Conservation (phyloP, 2,888 invertebrate genomes). For the Girardia tigrina region DNA sequence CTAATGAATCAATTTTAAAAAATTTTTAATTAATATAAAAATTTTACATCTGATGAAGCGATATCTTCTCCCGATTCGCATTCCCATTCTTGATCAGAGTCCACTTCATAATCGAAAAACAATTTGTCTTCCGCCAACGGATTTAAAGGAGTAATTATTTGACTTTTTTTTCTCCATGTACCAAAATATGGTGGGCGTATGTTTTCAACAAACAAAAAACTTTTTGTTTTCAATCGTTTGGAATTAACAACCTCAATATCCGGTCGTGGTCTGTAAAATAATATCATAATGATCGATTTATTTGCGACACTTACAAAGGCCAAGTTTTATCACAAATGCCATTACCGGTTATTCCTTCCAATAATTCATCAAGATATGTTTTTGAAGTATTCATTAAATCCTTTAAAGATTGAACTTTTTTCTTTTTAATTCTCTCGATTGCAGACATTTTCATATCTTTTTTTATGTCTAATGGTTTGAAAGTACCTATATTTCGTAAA, state of each 20-base stretch:
- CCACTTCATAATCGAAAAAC: conserved; percentile 70
- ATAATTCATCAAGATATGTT: not conserved
- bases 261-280: not conserved
- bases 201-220: conserved; percentile 67
- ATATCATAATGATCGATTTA: not conserved
- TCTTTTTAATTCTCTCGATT: not conserved
- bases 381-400: not conserved
- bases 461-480: not conserved
- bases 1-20: not conserved
- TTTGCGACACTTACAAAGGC: not conserved
- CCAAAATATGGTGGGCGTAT: conserved; percentile 86
- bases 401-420: not conserved
- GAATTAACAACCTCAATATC: not conserved
- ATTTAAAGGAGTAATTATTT: conserved; percentile 54
- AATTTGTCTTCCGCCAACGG: conserved; percentile 65
- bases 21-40: conserved; percentile 41
- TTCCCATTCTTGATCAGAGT: conserved; percentile 93
- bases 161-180: conserved; percentile 68
- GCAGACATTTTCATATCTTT: conserved; percentile 11
- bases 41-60: conserved; percentile 63
- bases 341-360: not conserved
- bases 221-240: not conserved
- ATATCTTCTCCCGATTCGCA: conserved; percentile 76
- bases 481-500: not conserved
- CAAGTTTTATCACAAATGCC: not conserved